A percentile compares a stretch with the other conserved stretches of the same genome.
Evolutionary conservation across 2,888 invertebrate species (phyloP).

Genomic region (Drepanosiphum platanoidis): DNA sequence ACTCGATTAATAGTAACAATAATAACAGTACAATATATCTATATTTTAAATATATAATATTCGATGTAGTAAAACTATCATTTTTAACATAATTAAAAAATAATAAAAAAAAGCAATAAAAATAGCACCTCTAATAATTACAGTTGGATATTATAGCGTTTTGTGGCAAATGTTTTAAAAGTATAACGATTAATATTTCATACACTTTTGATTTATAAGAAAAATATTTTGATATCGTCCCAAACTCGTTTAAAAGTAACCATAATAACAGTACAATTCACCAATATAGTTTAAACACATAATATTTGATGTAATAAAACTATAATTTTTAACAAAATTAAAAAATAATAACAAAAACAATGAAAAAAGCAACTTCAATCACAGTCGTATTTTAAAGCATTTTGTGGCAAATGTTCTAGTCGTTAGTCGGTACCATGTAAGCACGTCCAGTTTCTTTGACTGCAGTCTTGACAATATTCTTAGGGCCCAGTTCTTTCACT

Average conservation of each 20-base stretch:
- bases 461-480: conserved; percentile 60
- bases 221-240: not conserved
- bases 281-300: not conserved
- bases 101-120: not conserved
- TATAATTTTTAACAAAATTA: not conserved
- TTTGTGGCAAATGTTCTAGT: not conserved
- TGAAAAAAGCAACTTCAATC: not conserved
- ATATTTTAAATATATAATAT: not conserved
- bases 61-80: not conserved
- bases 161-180: not conserved
- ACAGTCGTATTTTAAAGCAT: not conserved
- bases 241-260: not conserved
- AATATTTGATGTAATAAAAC: not conserved
- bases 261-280: not conserved
- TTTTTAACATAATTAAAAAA: not conserved
- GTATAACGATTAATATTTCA: not conserved
- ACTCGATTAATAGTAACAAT: not conserved
- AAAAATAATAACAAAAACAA: not conserved
- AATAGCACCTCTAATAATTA: not conserved
- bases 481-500: conserved; percentile 60
- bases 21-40: not conserved
- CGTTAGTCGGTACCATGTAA: conserved; percentile 20
- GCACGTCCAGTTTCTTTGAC: conserved; percentile 62
- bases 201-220: not conserved
- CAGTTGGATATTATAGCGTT: not conserved